These are phyloP conservation scores for Germaria angustata DNA, from an alignment of 2,888 invertebrate species.

Conservation along the genomic window DNA sequence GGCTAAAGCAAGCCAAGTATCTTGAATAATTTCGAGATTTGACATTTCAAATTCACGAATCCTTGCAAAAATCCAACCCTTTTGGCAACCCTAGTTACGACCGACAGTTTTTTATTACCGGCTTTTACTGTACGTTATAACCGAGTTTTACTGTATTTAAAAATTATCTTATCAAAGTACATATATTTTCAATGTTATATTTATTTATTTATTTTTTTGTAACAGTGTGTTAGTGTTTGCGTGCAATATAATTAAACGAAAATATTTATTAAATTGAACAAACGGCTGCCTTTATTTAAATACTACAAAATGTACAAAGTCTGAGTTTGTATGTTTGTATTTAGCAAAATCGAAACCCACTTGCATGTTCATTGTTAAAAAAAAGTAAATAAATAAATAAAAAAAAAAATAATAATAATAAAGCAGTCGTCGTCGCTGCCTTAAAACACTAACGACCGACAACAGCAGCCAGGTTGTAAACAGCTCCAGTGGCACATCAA, in stretches of 20 bases:
- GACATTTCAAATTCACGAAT: too few relatives aligned
- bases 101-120: too few relatives aligned
- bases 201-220: neutral
- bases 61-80: too few relatives aligned
- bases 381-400: constrained; percentile 16
- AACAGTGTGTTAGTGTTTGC: neutral
- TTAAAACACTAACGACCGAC: constrained; percentile 37
- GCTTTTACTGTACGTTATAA: too few relatives aligned
- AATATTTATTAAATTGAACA: too few relatives aligned
- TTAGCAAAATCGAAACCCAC: constrained; percentile 52
- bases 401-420: constrained; percentile 1
- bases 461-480: constrained; percentile 65
- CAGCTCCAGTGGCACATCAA: constrained; percentile 68
- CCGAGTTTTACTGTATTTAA: too few relatives aligned
- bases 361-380: constrained; percentile 42
- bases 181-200: neutral
- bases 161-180: neutral
- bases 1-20: too few relatives aligned
- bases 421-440: constrained; percentile 36
- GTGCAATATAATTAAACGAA: neutral
- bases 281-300: constrained; percentile 38
- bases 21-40: too few relatives aligned
- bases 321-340: constrained; percentile 3
- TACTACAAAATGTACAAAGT: constrained; percentile 28
- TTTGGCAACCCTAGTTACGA: too few relatives aligned